phyloP scores from a whole-genome alignment of 1,140 invertebrate genomes.

The Nephila pilipes region DNA sequence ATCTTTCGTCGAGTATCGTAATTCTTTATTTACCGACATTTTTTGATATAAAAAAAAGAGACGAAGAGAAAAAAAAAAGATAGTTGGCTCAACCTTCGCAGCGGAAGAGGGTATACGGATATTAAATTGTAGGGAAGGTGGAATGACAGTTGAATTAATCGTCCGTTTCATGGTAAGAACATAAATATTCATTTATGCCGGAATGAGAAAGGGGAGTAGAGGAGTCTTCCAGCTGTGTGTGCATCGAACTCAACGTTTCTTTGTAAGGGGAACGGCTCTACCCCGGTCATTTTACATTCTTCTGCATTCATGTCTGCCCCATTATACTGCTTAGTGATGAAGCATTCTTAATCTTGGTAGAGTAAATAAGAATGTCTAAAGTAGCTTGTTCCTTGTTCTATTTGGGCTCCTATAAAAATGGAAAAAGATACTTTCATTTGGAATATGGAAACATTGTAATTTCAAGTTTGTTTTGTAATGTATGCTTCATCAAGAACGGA shows the following conservation, averaged over 20 bases:
- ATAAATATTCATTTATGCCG: conserved; percentile 74
- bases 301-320: conserved; percentile 39
- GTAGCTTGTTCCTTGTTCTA: background rate
- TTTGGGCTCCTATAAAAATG: background rate
- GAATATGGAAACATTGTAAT: background rate
- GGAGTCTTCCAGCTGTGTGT: conserved; percentile 35
- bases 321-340: conserved; percentile 8
- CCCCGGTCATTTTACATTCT: conserved; percentile 41
- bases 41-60: background rate
- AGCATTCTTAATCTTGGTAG: background rate
- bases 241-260: conserved; percentile 21
- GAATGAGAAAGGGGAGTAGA: conserved; percentile 13
- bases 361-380: background rate
- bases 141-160: conserved; percentile 73
- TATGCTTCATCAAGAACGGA: background rate
- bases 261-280: conserved; percentile 35
- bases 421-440: background rate
- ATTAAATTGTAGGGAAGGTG: conserved; percentile 51
- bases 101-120: background rate
- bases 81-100: background rate
- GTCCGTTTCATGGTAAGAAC: conserved; percentile 13
- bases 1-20: no score
- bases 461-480: background rate
- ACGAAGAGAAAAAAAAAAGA: background rate
- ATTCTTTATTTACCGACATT: no score